These are phyloP conservation scores for Formicarius rufipectus DNA, from an alignment of 2,113 vertebrate genomes.

Conservation along the genomic window DNA sequence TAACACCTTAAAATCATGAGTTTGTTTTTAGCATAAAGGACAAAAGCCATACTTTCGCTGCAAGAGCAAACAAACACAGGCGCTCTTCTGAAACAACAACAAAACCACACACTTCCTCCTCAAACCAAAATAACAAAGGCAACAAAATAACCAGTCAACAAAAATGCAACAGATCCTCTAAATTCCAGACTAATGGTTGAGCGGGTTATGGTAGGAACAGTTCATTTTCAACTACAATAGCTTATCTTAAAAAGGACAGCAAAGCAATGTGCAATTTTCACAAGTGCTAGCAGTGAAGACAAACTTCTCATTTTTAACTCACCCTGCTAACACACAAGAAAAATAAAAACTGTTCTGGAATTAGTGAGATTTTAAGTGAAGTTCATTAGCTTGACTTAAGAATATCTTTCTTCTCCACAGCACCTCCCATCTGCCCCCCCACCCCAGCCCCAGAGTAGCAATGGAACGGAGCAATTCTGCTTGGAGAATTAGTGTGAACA, in stretches of 20 bases:
- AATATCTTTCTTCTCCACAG: not conserved
- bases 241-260: not conserved
- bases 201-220: not conserved
- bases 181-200: not conserved
- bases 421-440: not conserved
- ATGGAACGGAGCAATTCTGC: not conserved
- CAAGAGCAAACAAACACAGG: not conserved
- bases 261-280: not conserved
- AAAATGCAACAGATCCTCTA: not conserved
- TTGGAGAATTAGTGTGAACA: not conserved
- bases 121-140: not conserved
- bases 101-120: too few species aligned
- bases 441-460: fast-evolving
- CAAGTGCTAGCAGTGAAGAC: not conserved
- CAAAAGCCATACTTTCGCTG: not conserved
- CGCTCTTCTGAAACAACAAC: too few species aligned
- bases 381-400: not conserved
- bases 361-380: not conserved
- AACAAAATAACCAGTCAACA: not conserved
- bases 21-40: not conserved
- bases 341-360: not conserved
- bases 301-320: not conserved
- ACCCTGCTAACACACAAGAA: not conserved
- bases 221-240: not conserved
- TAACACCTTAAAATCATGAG: not conserved